These are phyloP conservation scores for Ceuthmochares aereus DNA, from an alignment of 2,113 vertebrate genomes.

Conservation along the genomic window DNA sequence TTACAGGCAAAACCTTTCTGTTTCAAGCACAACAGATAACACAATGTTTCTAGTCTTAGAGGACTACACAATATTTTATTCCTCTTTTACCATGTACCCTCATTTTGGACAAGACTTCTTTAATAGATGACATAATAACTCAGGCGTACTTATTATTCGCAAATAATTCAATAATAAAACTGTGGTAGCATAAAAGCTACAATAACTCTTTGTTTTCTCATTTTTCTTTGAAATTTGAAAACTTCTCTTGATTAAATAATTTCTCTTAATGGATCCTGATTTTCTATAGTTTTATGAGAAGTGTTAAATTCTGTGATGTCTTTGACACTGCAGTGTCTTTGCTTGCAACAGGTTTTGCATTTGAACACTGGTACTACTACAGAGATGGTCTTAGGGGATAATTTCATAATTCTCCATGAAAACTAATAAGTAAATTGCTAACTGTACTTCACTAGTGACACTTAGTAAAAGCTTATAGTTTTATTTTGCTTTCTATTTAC, in stretches of 20 bases:
- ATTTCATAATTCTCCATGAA: background rate
- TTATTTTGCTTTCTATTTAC: background rate
- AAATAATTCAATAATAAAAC: background rate
- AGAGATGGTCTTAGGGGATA: background rate
- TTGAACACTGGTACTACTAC: background rate
- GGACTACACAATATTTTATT: background rate
- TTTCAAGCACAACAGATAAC: background rate
- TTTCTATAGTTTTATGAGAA: background rate
- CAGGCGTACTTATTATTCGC: background rate
- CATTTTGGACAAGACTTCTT: background rate
- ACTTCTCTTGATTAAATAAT: background rate
- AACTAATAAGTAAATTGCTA: background rate
- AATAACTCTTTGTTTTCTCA: background rate
- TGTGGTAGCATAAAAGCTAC: background rate
- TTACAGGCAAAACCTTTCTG: accelerated
- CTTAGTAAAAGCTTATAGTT: background rate
- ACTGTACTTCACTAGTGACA: background rate
- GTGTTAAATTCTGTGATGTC: background rate
- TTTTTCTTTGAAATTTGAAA: background rate
- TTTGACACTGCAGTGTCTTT: background rate
- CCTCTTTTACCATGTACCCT: background rate
- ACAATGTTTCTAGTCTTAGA: background rate
- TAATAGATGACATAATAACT: background rate
- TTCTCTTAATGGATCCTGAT: background rate
- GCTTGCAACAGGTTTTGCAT: background rate